Evolutionary conservation across 2,888 invertebrate genomes (phyloP).

Genomic region (Drosophila trichaetosa): DNA sequence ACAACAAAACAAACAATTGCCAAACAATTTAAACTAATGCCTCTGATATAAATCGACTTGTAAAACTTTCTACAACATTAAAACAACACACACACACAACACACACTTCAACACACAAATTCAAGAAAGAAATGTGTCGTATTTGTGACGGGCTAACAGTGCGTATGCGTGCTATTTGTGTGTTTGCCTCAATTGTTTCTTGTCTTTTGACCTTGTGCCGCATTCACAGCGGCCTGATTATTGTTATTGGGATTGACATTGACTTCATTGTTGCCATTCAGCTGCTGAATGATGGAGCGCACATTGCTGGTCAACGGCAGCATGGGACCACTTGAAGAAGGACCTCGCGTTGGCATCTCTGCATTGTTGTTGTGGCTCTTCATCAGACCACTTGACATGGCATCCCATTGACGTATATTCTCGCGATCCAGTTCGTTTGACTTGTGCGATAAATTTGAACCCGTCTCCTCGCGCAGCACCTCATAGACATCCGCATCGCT

Average conservation of each 20-base stretch:
- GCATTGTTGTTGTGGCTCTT: conserved; percentile 82
- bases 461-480: conserved; percentile 83
- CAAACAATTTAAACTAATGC: conserved; percentile 8
- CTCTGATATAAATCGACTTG: not conserved
- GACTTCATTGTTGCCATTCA: conserved; percentile 69
- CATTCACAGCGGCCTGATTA: conserved; percentile 47
- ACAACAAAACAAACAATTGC: conserved; percentile 40
- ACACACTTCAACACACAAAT: conserved; percentile 17
- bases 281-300: conserved; percentile 78
- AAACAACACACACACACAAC: not conserved
- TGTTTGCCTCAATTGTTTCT: conserved; percentile 45
- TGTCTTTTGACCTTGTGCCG: conserved; percentile 39
- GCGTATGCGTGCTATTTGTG: conserved; percentile 25
- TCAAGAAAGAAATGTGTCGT: conserved; percentile 11
- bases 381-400: conserved; percentile 93
- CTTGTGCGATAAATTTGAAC: conserved; percentile 84
- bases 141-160: conserved; percentile 13
- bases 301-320: conserved; percentile 73
- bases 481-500: conserved; percentile 83
- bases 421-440: conserved; percentile 92
- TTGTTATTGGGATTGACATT: conserved; percentile 59
- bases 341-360: conserved; percentile 5
- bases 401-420: conserved; percentile 94
- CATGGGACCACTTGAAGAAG: conserved; percentile 42
- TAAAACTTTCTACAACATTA: not conserved